Conservation (phyloP, 2,113 vertebrate species). For the Mystacornis crossleyi region DNA sequence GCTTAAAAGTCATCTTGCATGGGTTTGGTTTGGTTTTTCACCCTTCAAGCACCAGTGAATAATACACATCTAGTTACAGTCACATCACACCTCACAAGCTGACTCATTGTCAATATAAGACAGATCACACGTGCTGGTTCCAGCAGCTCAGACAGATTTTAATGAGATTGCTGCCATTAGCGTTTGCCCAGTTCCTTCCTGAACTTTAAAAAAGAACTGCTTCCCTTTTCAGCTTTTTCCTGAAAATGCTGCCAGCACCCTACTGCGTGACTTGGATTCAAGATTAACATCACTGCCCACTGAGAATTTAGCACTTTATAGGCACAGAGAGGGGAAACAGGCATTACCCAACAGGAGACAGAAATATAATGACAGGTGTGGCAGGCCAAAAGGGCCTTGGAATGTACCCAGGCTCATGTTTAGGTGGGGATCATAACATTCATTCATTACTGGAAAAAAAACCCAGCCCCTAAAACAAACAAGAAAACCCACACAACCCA, state of each 20-base stretch:
- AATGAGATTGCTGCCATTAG: background rate
- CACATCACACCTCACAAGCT: background rate
- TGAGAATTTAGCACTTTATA: background rate
- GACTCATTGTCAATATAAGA: background rate
- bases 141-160: background rate
- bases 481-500: background rate
- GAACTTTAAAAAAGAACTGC: background rate
- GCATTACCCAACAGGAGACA: background rate
- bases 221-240: conserved; percentile 31
- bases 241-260: conserved; percentile 39
- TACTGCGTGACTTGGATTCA: background rate
- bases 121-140: background rate
- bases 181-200: conserved; percentile 22
- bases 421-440: background rate
- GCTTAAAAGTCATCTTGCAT: background rate
- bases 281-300: background rate
- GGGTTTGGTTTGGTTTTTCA: background rate
- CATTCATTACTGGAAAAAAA: background rate
- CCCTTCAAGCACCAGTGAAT: background rate
- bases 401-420: background rate
- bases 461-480: background rate
- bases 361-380: background rate
- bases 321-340: background rate
- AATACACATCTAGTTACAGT: background rate
- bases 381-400: background rate